These are phyloP conservation scores for Myrmecophaga tridactyla DNA, from an alignment of 2,113 vertebrate genomes.

Conservation along the genomic window DNA sequence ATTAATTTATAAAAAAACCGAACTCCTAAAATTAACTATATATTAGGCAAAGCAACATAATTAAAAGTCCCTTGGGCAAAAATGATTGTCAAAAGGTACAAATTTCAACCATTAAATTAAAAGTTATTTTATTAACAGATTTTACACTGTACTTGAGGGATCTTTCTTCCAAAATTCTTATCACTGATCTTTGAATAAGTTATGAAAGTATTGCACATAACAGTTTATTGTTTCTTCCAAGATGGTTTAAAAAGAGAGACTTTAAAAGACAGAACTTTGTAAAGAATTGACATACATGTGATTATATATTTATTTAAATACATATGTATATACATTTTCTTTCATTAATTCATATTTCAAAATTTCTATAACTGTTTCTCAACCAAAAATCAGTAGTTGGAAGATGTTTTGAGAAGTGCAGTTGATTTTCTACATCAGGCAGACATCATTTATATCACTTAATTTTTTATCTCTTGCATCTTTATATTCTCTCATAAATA, in stretches of 20 bases:
- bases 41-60: not conserved
- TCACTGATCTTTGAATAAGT: not conserved
- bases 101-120: not conserved
- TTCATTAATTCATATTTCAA: not conserved
- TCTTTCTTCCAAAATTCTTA: not conserved
- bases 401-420: not conserved
- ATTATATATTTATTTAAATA: not conserved
- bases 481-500: not conserved
- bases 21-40: not conserved
- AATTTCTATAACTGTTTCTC: not conserved
- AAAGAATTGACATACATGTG: not conserved
- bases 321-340: not conserved
- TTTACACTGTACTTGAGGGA: not conserved
- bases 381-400: not conserved
- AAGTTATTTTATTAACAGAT: not conserved
- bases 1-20: not conserved
- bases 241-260: not conserved
- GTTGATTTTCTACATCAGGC: not conserved
- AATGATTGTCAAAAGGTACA: not conserved
- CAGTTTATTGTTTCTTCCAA: not conserved
- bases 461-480: not conserved
- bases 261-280: not conserved
- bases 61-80: not conserved
- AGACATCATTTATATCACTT: not conserved
- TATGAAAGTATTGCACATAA: not conserved